Conservation (phyloP, 2,797 vertebrate species). For the Microhierax caerulescens region DNA sequence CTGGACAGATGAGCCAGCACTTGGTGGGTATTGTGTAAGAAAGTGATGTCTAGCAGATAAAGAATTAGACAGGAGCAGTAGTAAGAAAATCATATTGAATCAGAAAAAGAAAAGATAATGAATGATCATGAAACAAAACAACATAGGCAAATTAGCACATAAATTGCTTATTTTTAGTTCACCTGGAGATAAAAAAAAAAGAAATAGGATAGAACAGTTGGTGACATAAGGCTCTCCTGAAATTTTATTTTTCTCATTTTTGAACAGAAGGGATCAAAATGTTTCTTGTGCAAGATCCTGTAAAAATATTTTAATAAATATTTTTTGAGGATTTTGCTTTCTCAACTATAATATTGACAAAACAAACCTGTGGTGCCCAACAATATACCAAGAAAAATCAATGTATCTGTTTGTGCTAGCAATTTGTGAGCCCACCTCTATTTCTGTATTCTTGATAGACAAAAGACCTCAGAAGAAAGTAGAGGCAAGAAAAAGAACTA, state of each 20-base stretch:
- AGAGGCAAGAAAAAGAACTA: background rate
- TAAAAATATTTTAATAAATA: background rate
- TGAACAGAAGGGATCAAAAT: background rate
- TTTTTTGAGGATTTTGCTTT: background rate
- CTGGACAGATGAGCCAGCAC: background rate
- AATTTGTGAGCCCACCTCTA: background rate
- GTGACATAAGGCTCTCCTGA: background rate
- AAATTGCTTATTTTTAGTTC: background rate
- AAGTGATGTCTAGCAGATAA: background rate
- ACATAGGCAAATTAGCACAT: background rate
- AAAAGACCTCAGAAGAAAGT: background rate
- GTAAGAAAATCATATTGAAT: too few relatives aligned
- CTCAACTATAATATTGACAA: background rate
- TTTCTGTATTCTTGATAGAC: background rate
- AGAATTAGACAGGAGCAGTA: background rate
- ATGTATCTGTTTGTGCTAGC: background rate
- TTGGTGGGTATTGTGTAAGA: background rate
- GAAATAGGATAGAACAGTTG: background rate
- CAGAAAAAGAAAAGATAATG: too few relatives aligned
- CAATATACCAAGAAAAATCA: background rate
- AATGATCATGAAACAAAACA: background rate
- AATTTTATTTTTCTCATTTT: background rate
- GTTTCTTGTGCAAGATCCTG: background rate
- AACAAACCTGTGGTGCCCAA: background rate
- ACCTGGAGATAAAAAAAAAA: background rate